Base-by-base conservation (phyloP, 2,113 vertebrate genomes). In the Atherinomorus stipes region DNA sequence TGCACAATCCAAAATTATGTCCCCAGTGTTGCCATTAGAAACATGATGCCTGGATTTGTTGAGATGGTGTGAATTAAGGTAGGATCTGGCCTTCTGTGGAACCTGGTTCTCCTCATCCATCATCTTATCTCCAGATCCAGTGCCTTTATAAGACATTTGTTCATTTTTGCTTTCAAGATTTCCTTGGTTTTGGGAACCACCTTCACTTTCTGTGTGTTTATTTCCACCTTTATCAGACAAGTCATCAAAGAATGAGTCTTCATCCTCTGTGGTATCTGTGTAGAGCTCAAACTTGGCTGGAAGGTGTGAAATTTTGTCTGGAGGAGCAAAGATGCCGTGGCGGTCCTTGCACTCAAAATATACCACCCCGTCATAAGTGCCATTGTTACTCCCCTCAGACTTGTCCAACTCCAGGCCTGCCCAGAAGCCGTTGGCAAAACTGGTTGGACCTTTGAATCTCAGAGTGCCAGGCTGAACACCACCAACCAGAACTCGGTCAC, bases 261-360 rank as follows among this genome's bases (percentile, higher is more conserved):
- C 94, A n/a, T 96, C 95, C 80, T 95, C 94, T 47, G 89, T 93
- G 64, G 88, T 83, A 44, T 95, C 95, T 42, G 90, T 71, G 53
- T 79, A 89, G 26, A 81, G 80, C 76, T 93, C 90, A 49, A 89
- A 90, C 76, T 88, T 93, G 80, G 93, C 94, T 8, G 91, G 90
- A 71, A 98, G 90, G 58, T 75, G 95, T 78, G 95, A 94, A 72
- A 99, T 95, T 91, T 97, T 98, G 76, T 96, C 95, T 21, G 97
- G 96, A 63, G 97, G 96, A 82, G 97, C 97, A 86, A 99, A 99
- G 91, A 99, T 96, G 47, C 98, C 97, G 67, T 97, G 95, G 40
- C 91, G 90, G 63, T 96, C 94, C 67, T 91, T 91, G 83, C 97
- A 99, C 15, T 93, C 82, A 68, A 99, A 99, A 83, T 99, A 99